Conservation (phyloP, 2,797 vertebrate genomes). For the Halcyon smyrnensis region DNA sequence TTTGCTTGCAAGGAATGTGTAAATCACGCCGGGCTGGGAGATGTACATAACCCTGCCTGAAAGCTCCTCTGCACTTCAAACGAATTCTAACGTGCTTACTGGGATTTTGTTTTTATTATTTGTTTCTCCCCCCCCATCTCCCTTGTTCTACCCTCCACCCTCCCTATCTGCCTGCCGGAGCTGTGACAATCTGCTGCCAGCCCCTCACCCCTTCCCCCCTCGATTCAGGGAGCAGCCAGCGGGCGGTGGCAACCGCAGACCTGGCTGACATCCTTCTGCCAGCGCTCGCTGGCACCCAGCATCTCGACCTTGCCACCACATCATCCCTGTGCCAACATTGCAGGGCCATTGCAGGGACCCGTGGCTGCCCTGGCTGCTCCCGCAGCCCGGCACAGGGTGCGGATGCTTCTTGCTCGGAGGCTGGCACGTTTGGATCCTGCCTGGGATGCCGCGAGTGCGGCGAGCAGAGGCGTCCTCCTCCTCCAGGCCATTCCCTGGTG, state of each 20-base stretch:
- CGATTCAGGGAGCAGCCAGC: not conserved
- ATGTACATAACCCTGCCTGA: slow-evolving; percentile 74
- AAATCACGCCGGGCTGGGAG: slow-evolving; percentile 74
- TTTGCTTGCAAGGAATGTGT: slow-evolving; percentile 77
- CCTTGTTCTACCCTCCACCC: not conserved
- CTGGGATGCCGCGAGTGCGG: not conserved
- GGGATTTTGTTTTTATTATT: slow-evolving; percentile 75
- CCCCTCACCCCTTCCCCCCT: not conserved
- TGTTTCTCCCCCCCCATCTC: not conserved
- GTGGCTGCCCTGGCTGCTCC: not conserved
- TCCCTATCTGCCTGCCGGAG: slow-evolving; percentile 58
- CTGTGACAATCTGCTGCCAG: slow-evolving; percentile 59
- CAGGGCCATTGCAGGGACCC: not conserved
- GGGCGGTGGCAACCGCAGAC: not conserved
- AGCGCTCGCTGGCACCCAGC: not conserved
- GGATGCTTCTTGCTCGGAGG: fast-evolving
- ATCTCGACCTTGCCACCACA: not conserved
- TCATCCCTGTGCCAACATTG: fast-evolving
- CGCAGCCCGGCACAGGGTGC: fast-evolving
- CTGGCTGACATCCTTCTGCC: not conserved
- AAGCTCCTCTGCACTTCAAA: slow-evolving; percentile 78
- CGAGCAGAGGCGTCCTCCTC: not conserved
- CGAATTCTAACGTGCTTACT: slow-evolving; percentile 77
- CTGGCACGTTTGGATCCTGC: not conserved
- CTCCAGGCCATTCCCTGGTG: fast-evolving